Evolutionary conservation across 2,888 invertebrate genomes (phyloP).

Genomic region (Cecidostiba fungosa): DNA sequence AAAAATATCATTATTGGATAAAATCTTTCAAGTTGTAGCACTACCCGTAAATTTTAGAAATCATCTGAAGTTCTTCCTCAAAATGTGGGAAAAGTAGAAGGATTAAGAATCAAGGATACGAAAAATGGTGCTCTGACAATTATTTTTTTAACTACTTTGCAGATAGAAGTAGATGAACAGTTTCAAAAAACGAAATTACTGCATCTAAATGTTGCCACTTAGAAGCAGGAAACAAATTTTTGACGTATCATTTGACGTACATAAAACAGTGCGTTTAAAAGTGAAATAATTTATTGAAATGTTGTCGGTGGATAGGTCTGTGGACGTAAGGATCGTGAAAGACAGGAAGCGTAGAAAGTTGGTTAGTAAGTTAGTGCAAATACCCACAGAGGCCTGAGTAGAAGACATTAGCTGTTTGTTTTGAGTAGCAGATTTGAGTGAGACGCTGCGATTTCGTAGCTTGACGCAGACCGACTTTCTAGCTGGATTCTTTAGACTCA

Average conservation of each 20-base stretch:
- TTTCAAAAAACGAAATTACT: not conserved
- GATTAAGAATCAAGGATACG: conserved; percentile 21
- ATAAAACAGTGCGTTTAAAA: conserved; percentile 29
- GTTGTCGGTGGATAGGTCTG: not conserved
- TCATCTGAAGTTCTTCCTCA: conserved; percentile 41
- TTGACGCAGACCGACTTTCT: conserved; percentile 78
- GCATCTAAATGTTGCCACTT: conserved; percentile 20
- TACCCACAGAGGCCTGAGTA: conserved; percentile 79
- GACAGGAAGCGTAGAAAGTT: conserved; percentile 68
- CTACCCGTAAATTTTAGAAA: conserved; percentile 31
- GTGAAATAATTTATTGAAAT: conserved; percentile 1
- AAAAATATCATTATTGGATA: conserved; percentile 6
- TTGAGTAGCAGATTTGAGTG: conserved; percentile 79
- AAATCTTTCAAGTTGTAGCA: conserved; percentile 6
- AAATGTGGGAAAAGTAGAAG: conserved; percentile 44
- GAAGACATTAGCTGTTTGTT: conserved; percentile 79
- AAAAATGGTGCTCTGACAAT: not conserved
- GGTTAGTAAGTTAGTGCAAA: conserved; percentile 79
- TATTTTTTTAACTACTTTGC: not conserved
- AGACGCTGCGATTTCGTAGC: conserved; percentile 79
- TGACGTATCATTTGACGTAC: conserved; percentile 11
- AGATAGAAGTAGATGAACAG: not conserved
- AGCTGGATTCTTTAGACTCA: conserved; percentile 84
- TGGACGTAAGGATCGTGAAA: conserved; percentile 61
- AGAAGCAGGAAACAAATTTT: conserved; percentile 14